Evolutionary conservation across 2,888 invertebrate genomes (phyloP).

Genomic region (Tromatobia lineatoria): DNA sequence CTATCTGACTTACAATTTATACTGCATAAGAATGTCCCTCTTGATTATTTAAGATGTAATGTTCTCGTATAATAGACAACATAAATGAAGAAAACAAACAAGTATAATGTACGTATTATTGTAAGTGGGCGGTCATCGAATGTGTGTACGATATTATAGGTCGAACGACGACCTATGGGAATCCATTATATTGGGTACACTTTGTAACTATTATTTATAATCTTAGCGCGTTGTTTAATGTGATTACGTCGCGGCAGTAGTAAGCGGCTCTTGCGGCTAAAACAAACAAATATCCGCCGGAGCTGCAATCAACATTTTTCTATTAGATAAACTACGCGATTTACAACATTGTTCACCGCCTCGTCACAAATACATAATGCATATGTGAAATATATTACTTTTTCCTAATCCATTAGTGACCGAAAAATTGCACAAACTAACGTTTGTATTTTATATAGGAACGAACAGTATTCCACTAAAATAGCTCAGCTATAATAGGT

Average conservation of each 20-base stretch:
- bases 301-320: slow-evolving; percentile 42
- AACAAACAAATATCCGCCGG: slow-evolving; percentile 53
- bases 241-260: slow-evolving; percentile 56
- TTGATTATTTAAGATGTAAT: slow-evolving; percentile 73
- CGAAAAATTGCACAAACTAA: neutral
- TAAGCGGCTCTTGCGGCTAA: slow-evolving; percentile 54
- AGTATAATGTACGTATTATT: slow-evolving; percentile 47
- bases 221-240: slow-evolving; percentile 39
- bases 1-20: slow-evolving; percentile 78
- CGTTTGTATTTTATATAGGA: neutral
- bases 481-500: neutral
- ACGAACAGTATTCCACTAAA: neutral
- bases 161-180: slow-evolving; percentile 73
- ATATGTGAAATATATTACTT: slow-evolving; percentile 40
- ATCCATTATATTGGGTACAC: slow-evolving; percentile 77
- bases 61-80: slow-evolving; percentile 48
- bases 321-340: slow-evolving; percentile 56
- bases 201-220: slow-evolving; percentile 80
- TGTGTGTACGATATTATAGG: slow-evolving; percentile 64
- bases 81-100: slow-evolving; percentile 29
- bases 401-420: slow-evolving; percentile 8
- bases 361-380: slow-evolving; percentile 68
- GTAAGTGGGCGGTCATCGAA: slow-evolving; percentile 22
- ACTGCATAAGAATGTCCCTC: slow-evolving; percentile 78
- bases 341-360: slow-evolving; percentile 70